Percentiles rank a stretch among this genome's conserved stretches.
Conservation (phyloP, 2,113 vertebrate genomes). For the Protobothrops mucrosquamatus region DNA sequence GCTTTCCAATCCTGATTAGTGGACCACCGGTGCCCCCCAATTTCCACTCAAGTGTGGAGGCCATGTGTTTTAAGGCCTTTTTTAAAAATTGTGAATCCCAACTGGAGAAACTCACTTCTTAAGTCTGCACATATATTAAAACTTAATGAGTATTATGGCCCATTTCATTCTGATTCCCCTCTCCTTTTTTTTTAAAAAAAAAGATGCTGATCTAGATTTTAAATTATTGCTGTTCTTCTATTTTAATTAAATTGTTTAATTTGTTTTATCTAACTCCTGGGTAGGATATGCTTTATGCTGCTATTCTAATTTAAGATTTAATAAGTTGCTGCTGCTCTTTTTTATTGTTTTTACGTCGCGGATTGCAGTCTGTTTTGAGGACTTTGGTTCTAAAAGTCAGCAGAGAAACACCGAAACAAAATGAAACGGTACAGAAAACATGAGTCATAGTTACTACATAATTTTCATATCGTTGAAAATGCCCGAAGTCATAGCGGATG, state of each 20-base stretch:
- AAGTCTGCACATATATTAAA: neutral
- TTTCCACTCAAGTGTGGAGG: neutral
- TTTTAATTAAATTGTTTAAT: slow-evolving; percentile 1
- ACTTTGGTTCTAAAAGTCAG: neutral
- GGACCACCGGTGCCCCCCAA: neutral
- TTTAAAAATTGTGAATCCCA: neutral
- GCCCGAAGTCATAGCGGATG: neutral
- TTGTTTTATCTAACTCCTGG: neutral
- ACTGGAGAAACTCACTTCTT: neutral
- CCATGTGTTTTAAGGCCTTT: neutral
- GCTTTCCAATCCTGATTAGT: neutral
- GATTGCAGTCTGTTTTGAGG: neutral
- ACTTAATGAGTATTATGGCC: neutral
- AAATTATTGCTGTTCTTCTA: neutral
- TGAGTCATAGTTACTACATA: neutral
- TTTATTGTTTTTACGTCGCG: neutral
- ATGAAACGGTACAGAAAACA: neutral
- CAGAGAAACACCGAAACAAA: neutral
- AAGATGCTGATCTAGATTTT: neutral
- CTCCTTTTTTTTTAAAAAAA: neutral
- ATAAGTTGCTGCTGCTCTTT: neutral
- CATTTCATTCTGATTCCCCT: neutral
- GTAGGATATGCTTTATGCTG: neutral
- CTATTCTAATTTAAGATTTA: neutral
- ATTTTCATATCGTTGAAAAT: neutral